A percentile compares a stretch with the other conserved stretches of the same genome.
phyloP scores from a whole-genome alignment of 2,113 vertebrate species.

The Sphyrna mokarran region DNA sequence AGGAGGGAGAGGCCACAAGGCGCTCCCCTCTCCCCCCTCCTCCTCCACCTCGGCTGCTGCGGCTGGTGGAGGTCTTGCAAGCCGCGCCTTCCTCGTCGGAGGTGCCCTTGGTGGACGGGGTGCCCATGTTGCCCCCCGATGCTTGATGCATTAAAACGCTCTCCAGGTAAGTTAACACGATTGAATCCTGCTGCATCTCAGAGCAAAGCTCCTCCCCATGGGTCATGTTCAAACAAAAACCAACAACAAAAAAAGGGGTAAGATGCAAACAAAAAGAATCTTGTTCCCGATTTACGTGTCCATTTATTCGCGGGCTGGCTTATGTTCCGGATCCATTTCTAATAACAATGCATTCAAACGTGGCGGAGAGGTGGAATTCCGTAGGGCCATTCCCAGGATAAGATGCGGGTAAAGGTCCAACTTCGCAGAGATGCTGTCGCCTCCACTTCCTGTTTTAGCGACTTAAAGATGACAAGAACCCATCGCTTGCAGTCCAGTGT shows the following conservation, averaged over 20 bases:
- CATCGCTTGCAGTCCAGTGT: neutral
- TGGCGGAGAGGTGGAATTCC: neutral
- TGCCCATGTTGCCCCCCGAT: slow-evolving; percentile 81
- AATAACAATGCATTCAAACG: no score
- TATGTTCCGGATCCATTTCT: neutral
- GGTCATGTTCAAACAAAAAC: slow-evolving; percentile 90
- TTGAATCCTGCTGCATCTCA: slow-evolving; percentile 99
- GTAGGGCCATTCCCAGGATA: neutral
- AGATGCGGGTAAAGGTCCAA: neutral
- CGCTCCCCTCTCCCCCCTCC: neutral
- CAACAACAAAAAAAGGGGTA: neutral
- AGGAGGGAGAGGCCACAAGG: neutral
- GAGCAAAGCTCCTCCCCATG: slow-evolving; percentile 99
- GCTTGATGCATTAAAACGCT: slow-evolving; percentile 99
- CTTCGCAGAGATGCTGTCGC: rapidly evolving
- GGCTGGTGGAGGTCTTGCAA: neutral
- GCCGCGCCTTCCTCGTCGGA: neutral
- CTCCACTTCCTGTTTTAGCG: no score
- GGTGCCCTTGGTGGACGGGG: slow-evolving; percentile 68
- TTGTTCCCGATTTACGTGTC: neutral
- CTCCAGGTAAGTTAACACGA: slow-evolving; percentile 99
- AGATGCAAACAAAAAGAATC: neutral
- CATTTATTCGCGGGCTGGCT: neutral
- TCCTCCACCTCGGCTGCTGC: neutral
- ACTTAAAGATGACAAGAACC: neutral